Evolutionary conservation across 2,888 invertebrate genomes (phyloP).

Genomic region (Drosophila falleni): DNA sequence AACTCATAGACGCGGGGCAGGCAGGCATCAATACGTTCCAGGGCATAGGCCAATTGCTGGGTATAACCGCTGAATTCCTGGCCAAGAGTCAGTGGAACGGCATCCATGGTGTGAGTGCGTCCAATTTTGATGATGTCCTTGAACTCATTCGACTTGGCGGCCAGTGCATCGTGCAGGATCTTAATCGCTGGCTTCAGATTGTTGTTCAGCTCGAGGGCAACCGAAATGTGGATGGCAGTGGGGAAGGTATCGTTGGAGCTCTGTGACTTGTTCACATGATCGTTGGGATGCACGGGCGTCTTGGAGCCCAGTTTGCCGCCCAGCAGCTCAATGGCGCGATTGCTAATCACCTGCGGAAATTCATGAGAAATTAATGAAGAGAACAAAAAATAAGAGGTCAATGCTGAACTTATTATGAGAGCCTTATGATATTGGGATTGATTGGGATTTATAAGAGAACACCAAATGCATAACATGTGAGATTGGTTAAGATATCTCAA

Average conservation of each 20-base stretch:
- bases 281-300: constrained; percentile 98
- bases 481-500: too few species aligned
- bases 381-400: neutral
- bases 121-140: constrained; percentile 98
- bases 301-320: constrained; percentile 97
- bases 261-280: constrained; percentile 99
- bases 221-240: constrained; percentile 99
- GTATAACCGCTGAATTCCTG: constrained; percentile 99
- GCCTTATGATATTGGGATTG: too few species aligned
- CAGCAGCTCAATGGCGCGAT: constrained; percentile 94
- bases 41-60: constrained; percentile 93
- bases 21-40: constrained; percentile 93
- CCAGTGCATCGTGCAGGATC: constrained; percentile 90
- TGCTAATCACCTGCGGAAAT: constrained; percentile 90
- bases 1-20: constrained; percentile 95
- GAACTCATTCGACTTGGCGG: constrained; percentile 93
- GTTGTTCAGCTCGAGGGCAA: constrained; percentile 94
- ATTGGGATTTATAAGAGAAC: too few species aligned
- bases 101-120: constrained; percentile 94
- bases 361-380: neutral
- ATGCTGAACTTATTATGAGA: too few species aligned
- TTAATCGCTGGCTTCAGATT: constrained; percentile 93
- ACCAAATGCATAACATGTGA: too few species aligned
- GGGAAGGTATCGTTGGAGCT: constrained; percentile 99
- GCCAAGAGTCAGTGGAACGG: constrained; percentile 97